These are phyloP conservation scores for Podarcis muralis DNA, from an alignment of 2,113 vertebrate species.

Conservation along the genomic window DNA sequence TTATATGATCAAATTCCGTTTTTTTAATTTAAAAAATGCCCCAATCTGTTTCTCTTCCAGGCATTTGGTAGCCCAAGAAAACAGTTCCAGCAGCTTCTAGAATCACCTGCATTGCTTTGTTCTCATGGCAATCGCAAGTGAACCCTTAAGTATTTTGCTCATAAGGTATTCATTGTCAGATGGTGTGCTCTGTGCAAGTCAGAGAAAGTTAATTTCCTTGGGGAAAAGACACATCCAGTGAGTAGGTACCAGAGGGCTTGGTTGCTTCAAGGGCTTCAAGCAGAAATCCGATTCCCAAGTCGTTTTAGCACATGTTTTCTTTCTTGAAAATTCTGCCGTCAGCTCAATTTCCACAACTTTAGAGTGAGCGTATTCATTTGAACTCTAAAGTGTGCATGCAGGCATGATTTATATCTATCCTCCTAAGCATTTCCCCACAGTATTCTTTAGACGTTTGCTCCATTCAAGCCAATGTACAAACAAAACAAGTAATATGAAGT, in stretches of 20 bases:
- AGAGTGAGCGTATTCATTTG: neutral
- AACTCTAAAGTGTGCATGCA: neutral
- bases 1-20: neutral
- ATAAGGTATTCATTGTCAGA: conserved; percentile 32
- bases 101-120: neutral
- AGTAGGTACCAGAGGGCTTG: conserved; percentile 46
- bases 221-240: conserved; percentile 20
- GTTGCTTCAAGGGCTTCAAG: conserved; percentile 53
- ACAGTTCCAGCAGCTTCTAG: conserved; percentile 11
- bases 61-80: neutral
- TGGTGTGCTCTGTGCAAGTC: conserved; percentile 24
- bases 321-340: conserved; percentile 8
- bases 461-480: no score
- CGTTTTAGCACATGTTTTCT: conserved; percentile 33
- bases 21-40: neutral
- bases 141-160: conserved; percentile 50
- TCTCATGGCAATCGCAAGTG: neutral
- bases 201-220: conserved; percentile 43
- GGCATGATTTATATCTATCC: no score
- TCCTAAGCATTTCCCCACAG: no score
- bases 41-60: neutral
- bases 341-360: conserved; percentile 28
- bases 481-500: no score
- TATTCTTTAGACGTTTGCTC: no score
- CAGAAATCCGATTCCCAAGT: conserved; percentile 6